Evolutionary conservation across 2,113 vertebrate genomes (phyloP), one percentile per base, ranked within the genome.

Genomic region (Solea senegalensis): DNA sequence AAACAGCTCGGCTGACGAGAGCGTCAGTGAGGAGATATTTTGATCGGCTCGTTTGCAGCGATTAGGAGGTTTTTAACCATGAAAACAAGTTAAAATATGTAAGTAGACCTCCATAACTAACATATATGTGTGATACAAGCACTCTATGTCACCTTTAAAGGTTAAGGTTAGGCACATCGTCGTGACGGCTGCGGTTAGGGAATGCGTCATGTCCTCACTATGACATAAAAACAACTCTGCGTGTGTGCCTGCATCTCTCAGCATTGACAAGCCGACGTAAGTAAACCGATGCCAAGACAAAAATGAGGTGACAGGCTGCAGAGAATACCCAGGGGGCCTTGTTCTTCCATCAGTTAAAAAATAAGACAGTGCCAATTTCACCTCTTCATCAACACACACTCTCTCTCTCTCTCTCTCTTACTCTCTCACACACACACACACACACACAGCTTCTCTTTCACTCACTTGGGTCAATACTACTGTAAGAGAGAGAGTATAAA

Each of bases 401-500:
- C 11, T 48, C 60, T 41, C 59, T 56, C 49, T 59, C 55, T 54
- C 45, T 51, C 53, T 51, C 57, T 69, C 48, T 65, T 43, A 40
- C 43, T 55, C 59, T 41, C 58, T 46, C 8, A 45, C 14, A 46
- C 26, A 65, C 48, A 65, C 44, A 39, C 57, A 53, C 60, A 71
- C 51, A 75, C 53, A 80, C 49, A 55, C 11, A 65, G 50, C 66
- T 80, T 73, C 64, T 62, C 65, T 79, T 74, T 69, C 73, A 76
- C 74, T 61, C 55, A 50, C 70, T 12, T 39, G 63, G 80, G 85
- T 91, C 87, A 74, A 89, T 91, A 74, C 54, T 55, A 76, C 80
- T 76, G 77, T 88, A 81, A 86, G 79, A 83, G 85, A 83, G 85
- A 81, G 76, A 87, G 88, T 88, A 86, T 85, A 85, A 84, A 82